Evolutionary conservation across 1,140 invertebrate species (phyloP).

Genomic region (Cheumatopsyche charites): DNA sequence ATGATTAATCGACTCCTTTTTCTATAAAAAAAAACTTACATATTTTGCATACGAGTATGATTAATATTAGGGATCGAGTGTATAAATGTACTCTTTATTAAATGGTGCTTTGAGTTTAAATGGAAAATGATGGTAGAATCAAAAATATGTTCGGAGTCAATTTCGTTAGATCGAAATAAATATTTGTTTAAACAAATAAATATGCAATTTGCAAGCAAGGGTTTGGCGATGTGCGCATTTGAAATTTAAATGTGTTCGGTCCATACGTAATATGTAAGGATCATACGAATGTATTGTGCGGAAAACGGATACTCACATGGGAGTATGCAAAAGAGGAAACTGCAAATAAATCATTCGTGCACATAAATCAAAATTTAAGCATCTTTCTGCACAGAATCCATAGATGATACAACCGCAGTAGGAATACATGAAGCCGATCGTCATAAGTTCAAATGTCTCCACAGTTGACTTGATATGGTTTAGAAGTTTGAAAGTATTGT

Average conservation of each 20-base stretch:
- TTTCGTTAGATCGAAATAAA: too few species aligned
- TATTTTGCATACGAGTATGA: too few species aligned
- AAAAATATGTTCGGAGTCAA: too few species aligned
- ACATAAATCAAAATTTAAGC: conserved; percentile 48
- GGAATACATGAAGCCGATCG: conserved; percentile 32
- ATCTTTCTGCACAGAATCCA: conserved; percentile 15
- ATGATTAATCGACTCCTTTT: too few species aligned
- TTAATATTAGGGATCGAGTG: too few species aligned
- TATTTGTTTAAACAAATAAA: too few species aligned
- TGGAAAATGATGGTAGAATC: too few species aligned
- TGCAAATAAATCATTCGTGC: conserved; percentile 46
- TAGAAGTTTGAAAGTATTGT: not conserved
- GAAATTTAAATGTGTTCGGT: not conserved
- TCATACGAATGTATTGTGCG: not conserved
- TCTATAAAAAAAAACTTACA: too few species aligned
- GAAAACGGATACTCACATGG: conserved; percentile 9
- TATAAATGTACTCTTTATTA: too few species aligned
- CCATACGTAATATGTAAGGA: not conserved
- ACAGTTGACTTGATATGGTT: conserved; percentile 2
- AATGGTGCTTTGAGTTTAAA: too few species aligned
- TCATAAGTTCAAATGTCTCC: not conserved
- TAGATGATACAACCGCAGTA: not conserved
- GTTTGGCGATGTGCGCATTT: not conserved
- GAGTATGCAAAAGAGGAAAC: conserved; percentile 42
- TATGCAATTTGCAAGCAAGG: too few species aligned